A percentile compares a stretch with the other conserved stretches of the same genome.
Evolutionary conservation across 2,113 vertebrate species (phyloP).

Genomic region (Ciconia boyciana): DNA sequence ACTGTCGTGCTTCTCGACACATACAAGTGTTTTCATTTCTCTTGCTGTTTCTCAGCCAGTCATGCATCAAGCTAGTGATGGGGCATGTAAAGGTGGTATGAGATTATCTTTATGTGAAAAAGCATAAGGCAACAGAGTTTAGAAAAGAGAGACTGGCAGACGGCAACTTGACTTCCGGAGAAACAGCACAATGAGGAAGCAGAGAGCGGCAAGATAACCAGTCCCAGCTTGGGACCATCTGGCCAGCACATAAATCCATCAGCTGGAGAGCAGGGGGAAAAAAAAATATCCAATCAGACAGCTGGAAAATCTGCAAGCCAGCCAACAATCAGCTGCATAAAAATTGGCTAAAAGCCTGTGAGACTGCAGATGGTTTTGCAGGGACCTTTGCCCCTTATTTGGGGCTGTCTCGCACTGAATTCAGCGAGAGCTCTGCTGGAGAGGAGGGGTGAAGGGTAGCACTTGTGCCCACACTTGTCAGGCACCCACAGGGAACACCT

Average conservation of each 20-base stretch:
- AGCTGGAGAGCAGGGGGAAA: not conserved
- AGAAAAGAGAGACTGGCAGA: not conserved
- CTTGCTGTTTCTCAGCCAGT: not conserved
- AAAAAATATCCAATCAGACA: not conserved
- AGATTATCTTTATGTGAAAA: not conserved
- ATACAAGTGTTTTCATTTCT: not conserved
- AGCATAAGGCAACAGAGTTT: not conserved
- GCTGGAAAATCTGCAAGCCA: conserved; percentile 16
- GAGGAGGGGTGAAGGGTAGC: not conserved
- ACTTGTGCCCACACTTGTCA: not conserved
- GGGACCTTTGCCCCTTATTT: not conserved
- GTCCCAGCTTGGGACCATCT: not conserved
- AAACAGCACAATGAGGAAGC: not conserved
- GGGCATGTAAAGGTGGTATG: not conserved
- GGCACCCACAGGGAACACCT: not conserved
- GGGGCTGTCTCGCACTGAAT: not conserved
- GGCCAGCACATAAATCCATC: not conserved
- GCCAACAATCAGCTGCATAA: not conserved
- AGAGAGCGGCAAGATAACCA: not conserved
- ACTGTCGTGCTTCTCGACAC: not conserved
- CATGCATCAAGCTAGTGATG: not conserved
- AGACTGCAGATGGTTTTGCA: not conserved
- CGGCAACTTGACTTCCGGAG: not conserved
- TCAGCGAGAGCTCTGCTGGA: not conserved
- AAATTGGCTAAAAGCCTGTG: not conserved